Conservation (phyloP, 1,140 invertebrate genomes). For the Coptotermes formosanus region DNA sequence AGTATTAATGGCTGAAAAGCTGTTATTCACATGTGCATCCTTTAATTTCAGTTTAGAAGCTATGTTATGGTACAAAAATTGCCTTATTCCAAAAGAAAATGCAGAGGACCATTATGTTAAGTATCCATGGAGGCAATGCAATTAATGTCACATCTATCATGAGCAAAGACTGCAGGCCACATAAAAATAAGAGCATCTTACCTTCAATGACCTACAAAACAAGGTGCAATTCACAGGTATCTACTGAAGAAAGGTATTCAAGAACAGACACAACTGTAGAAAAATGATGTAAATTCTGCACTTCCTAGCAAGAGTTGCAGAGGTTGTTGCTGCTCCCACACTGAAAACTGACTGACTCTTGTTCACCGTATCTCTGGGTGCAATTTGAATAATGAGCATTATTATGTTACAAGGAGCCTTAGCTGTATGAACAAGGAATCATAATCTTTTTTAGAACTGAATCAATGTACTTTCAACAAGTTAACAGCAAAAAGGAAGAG, state of each 20-base stretch:
- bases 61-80: not conserved
- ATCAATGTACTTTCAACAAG: not conserved
- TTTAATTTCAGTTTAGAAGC: not conserved
- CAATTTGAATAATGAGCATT: too few relatives aligned
- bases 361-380: not conserved
- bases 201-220: not conserved
- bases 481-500: too few relatives aligned
- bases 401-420: not conserved
- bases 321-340: not conserved
- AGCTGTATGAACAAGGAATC: not conserved
- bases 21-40: not conserved
- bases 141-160: not conserved
- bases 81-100: not conserved
- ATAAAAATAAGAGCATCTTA: not conserved
- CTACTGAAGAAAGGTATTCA: slow-evolving; percentile 6
- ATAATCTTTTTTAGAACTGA: not conserved
- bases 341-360: not conserved
- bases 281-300: not conserved
- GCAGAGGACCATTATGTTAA: not conserved
- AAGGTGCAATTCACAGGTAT: slow-evolving; percentile 4
- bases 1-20: not conserved
- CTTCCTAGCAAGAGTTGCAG: not conserved
- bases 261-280: not conserved
- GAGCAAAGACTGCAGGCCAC: slow-evolving; percentile 1
- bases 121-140: not conserved